These are phyloP conservation scores for Peromyscus attwateri DNA, from an alignment of 2,797 vertebrate genomes.

Conservation along the genomic window DNA sequence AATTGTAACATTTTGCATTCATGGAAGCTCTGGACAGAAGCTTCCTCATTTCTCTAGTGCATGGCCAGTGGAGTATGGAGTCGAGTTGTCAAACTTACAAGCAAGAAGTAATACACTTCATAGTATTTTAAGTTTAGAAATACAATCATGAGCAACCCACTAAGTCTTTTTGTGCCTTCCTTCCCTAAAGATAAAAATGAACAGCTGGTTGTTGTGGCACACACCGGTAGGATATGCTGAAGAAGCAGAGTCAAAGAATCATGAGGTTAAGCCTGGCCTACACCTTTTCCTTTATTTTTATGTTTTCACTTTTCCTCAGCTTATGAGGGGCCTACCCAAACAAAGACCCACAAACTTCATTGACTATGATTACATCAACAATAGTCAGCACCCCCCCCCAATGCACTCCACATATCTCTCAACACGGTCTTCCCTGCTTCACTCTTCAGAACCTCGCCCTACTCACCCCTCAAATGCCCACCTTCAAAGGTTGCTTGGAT, in stretches of 20 bases:
- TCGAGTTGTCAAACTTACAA: constrained; percentile 25
- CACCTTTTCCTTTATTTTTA: not conserved
- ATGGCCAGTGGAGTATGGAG: not conserved
- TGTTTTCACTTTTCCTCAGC: too few relatives aligned
- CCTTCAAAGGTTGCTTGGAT: not conserved
- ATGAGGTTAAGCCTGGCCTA: not conserved
- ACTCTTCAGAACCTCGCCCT: not conserved
- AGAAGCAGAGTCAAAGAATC: not conserved
- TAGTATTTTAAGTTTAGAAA: constrained; percentile 39
- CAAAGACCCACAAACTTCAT: not conserved
- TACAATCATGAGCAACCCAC: not conserved
- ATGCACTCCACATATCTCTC: too few relatives aligned
- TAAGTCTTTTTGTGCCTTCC: constrained; percentile 4
- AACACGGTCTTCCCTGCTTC: not conserved
- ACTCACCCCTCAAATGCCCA: not conserved
- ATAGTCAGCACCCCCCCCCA: too few relatives aligned
- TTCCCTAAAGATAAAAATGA: constrained; percentile 32
- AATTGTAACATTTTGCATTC: not conserved
- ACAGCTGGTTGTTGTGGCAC: too few relatives aligned
- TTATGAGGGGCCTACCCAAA: not conserved
- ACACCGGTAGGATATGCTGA: too few relatives aligned
- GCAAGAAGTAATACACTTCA: constrained; percentile 2
- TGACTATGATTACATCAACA: not conserved
- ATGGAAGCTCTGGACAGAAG: not conserved
- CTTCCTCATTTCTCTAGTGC: not conserved